Base-by-base conservation (phyloP, 2,888 invertebrate species). In the Drosophila antonietae region DNA sequence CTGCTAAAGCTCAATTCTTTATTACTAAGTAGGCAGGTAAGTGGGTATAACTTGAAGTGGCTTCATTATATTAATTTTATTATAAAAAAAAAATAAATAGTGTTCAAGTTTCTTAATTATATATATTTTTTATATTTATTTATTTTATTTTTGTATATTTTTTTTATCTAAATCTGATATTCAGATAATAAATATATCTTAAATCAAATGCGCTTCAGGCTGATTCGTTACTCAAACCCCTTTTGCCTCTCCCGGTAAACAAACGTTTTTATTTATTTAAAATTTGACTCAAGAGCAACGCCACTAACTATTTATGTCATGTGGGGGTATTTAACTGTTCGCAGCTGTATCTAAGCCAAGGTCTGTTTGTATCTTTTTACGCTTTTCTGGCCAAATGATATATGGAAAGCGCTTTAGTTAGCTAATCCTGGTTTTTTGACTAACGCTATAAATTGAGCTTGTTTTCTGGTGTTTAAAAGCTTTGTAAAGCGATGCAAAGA, bases 311-410 rank as follows among this genome's bases (percentile, higher is more conserved):
- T 23, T 28, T 31, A 3, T 39, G 14, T 44, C 37, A 23, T 44
- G 28, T 20, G 35, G 12, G 8, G 28, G 35, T 58, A 58, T 51
- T 67, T 55, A 49, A 49, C 46, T 37, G 47, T n/a, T 39, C 18
- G 39, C 43, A 43, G 33, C 56, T 41, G 39, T 44, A 35, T 23
- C 35, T 47, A 12, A 57, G 14, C 18, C 43, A 18, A 33, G 33
- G 57, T 41, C 23, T 49, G 41, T 1, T 15, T 20, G 39, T 53
- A 31, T 35, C 18, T 46, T 43, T 60, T 41, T 43, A 61, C 58
- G 51, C 71, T 61, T 68, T 44, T 47, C 41, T 52, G 69, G 31
- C 44, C 69, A 66, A 59, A 35, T 79, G 75, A 66, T 69, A 58
- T 63, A 80, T 83, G 63, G 60, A 39, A 15, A 49, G 63, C 49